Conservation (phyloP, 2,113 vertebrate genomes). For the Tyrannus savana region DNA sequence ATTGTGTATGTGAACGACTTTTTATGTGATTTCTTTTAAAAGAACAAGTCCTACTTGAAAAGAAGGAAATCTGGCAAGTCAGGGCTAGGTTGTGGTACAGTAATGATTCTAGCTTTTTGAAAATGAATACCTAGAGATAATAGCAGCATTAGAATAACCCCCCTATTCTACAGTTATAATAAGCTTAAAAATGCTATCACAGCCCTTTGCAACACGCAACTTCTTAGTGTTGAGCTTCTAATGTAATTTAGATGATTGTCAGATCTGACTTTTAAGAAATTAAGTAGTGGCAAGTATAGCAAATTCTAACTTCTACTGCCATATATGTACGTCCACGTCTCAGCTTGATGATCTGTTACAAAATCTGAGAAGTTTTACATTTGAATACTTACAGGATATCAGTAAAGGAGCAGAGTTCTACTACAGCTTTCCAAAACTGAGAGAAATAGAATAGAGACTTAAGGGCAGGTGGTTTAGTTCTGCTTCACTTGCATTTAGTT, state of each 20-base stretch:
- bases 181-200: not conserved
- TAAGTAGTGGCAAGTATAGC: not conserved
- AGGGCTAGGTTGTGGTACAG: not conserved
- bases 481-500: slow-evolving; percentile 3
- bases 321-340: not conserved
- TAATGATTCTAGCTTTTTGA: not conserved
- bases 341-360: not conserved
- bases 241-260: not conserved
- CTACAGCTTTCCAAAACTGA: not conserved
- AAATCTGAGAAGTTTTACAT: not conserved
- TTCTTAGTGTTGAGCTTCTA: not conserved
- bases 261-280: not conserved
- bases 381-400: not conserved
- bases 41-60: not conserved
- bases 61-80: not conserved
- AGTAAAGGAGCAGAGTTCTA: not conserved
- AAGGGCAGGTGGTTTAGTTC: slow-evolving; percentile 12
- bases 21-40: not conserved
- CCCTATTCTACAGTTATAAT: not conserved
- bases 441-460: not conserved
- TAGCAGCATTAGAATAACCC: not conserved
- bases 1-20: not conserved
- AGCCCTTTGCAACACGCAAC: not conserved
- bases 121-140: not conserved
- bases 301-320: not conserved